Evolutionary conservation across 2,113 vertebrate species (phyloP).

Genomic region (Tupaia tana): DNA sequence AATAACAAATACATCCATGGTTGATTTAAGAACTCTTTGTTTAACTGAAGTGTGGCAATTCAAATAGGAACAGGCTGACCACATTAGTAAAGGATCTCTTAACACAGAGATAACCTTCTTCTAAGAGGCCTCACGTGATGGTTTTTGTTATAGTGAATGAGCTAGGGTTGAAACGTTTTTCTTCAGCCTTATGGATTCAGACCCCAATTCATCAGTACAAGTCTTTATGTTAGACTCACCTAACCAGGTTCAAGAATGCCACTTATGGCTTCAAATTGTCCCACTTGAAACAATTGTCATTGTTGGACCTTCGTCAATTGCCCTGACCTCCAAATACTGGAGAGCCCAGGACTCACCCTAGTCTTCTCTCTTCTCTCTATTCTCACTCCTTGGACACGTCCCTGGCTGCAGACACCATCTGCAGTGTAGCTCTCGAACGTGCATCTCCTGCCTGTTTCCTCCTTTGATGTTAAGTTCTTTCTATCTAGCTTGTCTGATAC

Average conservation of each 20-base stretch:
- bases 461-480: neutral
- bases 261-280: neutral
- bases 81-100: neutral
- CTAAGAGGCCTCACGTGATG: neutral
- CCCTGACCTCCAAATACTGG: neutral
- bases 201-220: neutral
- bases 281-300: too few species aligned
- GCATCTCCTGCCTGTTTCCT: neutral
- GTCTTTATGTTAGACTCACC: neutral
- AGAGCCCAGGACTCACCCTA: neutral
- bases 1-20: neutral
- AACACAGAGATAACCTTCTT: neutral
- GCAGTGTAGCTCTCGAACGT: neutral
- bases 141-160: neutral
- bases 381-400: neutral
- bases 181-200: neutral
- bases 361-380: neutral
- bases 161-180: neutral
- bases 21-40: neutral
- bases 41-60: neutral
- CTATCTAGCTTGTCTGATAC: neutral
- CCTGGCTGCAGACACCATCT: neutral
- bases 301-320: neutral
- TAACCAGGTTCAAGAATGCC: neutral
- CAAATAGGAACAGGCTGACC: neutral